phyloP scores from a whole-genome alignment of 2,888 invertebrate genomes.

The Aporophyla lueneburgensis region DNA sequence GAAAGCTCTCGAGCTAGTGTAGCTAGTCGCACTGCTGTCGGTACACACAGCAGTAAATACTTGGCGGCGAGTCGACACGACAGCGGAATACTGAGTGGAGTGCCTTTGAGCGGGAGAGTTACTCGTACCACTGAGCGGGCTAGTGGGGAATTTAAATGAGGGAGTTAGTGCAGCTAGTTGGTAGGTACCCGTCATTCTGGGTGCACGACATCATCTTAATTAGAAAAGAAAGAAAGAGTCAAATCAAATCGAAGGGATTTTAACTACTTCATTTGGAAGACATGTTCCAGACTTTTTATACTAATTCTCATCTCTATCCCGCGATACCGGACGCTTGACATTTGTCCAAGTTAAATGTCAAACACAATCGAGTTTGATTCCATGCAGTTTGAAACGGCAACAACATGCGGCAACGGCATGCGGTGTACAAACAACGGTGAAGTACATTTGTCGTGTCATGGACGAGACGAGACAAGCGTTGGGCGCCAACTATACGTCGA shows the following conservation, averaged over 20 bases:
- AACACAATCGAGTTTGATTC: conserved; percentile 17
- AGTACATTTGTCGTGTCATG: conserved; percentile 45
- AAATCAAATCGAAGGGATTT: not conserved
- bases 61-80: conserved; percentile 65
- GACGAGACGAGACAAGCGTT: conserved; percentile 40
- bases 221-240: not conserved
- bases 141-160: conserved; percentile 44
- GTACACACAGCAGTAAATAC: conserved; percentile 61
- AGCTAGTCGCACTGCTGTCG: conserved; percentile 53
- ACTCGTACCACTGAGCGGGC: conserved; percentile 49
- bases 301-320: not conserved
- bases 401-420: too few species aligned
- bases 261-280: not conserved
- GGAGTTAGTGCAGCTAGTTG: conserved; percentile 9
- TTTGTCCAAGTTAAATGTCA: conserved; percentile 5
- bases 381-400: too few species aligned
- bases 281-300: not conserved
- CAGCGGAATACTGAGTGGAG: conserved; percentile 63
- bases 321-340: not conserved
- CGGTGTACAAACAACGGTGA: not conserved
- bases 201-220: not conserved
- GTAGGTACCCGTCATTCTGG: not conserved
- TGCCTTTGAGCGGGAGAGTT: conserved; percentile 46
- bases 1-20: conserved; percentile 55
- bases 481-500: conserved; percentile 44